These are phyloP conservation scores for Varroa destructor DNA, from an alignment of 1,140 invertebrate species.

Conservation along the genomic window DNA sequence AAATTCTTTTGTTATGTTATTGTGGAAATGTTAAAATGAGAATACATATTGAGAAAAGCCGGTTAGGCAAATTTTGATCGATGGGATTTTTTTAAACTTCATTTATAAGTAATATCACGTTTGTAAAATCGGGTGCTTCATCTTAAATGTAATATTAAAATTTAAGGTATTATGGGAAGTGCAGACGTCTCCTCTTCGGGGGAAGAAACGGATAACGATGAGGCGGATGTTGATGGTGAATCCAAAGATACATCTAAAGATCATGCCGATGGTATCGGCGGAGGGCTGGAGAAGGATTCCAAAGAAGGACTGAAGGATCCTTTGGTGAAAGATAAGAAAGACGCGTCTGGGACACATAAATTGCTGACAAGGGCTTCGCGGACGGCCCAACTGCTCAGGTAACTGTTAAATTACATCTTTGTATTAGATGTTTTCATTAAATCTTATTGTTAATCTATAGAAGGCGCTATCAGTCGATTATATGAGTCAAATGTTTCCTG, in stretches of 20 bases:
- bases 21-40: no score
- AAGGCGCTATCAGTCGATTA: no score
- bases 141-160: background rate
- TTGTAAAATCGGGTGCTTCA: no score
- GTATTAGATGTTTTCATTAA: no score
- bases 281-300: background rate
- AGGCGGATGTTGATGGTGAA: conserved; percentile 17
- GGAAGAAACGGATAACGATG: conserved; percentile 32
- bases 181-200: conserved; percentile 27
- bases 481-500: no score
- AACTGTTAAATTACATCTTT: no score
- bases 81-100: no score
- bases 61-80: no score
- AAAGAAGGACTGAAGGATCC: conserved; percentile 6
- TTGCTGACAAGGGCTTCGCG: conserved; percentile 1
- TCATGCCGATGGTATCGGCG: background rate
- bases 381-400: conserved; percentile 15
- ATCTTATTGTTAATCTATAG: no score
- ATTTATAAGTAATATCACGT: no score
- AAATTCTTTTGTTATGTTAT: no score
- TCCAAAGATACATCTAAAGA: conserved; percentile 16
- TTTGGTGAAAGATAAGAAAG: conserved; percentile 22
- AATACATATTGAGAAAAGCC: no score
- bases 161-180: background rate
- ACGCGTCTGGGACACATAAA: background rate